Evolutionary conservation across 2,797 vertebrate genomes (phyloP), one percentile per base, ranked within the genome.

Genomic region (Hirundo rustica): DNA sequence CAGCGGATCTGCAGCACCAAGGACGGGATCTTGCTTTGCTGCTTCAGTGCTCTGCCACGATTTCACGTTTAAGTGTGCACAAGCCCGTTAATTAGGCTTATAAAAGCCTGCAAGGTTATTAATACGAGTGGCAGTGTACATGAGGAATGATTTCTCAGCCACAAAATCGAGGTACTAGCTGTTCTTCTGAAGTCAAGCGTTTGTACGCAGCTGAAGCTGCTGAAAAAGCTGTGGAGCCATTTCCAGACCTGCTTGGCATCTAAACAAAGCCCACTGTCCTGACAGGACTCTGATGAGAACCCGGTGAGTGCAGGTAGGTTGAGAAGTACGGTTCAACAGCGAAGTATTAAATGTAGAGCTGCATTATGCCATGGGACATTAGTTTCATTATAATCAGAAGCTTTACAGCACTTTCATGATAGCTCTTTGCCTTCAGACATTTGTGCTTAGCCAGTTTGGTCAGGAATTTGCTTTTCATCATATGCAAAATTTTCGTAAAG

Each of bases 191-290:
- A 93, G 82, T 32, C 60, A 95, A 21, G 58, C 10, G 8, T 58
- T 54, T 88, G 34, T 62, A 66, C 50, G 62, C 48, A 44, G 94
- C 30, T 74, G 70, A 93, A 90, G 81, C 54, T 80, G 54, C 81
- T 88, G 85, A 47, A 89, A 95, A 77, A 82, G 32, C 88, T 85
- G 65, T 88, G 88, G 82, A 89, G 79, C 83, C 78, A 91, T 89
- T 89, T 93, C 70, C 88, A 94, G 45, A 13, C 48, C 64, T 73
- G 18, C 75, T 11, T 91, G 64, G 75, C 50, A 70, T 80, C 84
- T 76, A 89, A 95, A 93, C 72, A 77, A 54, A 94, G 88, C 53
- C 82, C n/a, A 62, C 30, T 38, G 32, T 88, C 68, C 93, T 47
- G 60, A 83, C 64, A 91, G 86, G 64, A 65, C 78, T 93, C 71